A percentile compares a stretch with the other conserved stretches of the same genome.
Evolutionary conservation across 2,888 invertebrate genomes (phyloP).

Genomic region (Tricholauxania praeusta): DNA sequence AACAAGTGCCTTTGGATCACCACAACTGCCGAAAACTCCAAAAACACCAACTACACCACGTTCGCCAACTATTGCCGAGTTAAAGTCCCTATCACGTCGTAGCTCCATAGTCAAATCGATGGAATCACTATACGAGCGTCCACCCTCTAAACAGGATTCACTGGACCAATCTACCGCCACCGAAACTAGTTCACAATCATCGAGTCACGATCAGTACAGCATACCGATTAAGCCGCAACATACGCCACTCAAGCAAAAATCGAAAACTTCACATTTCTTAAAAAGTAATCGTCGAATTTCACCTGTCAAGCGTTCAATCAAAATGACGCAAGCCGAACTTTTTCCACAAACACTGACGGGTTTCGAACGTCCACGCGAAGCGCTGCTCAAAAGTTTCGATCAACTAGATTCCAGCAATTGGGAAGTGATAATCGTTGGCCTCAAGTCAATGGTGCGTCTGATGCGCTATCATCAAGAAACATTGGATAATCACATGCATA

Average conservation of each 20-base stretch:
- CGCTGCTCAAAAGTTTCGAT: constrained; percentile 73
- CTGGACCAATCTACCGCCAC: constrained; percentile 57
- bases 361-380: constrained; percentile 76
- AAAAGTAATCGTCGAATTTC: constrained; percentile 60
- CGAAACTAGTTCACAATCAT: constrained; percentile 58
- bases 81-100: constrained; percentile 51
- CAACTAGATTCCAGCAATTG: constrained; percentile 82
- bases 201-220: constrained; percentile 40
- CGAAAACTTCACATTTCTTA: constrained; percentile 63
- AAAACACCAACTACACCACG: constrained; percentile 41
- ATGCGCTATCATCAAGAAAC: constrained; percentile 76
- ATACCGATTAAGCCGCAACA: constrained; percentile 51
- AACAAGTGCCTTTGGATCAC: constrained; percentile 2
- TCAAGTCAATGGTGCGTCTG: constrained; percentile 77
- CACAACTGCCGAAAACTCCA: constrained; percentile 33
- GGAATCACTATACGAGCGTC: constrained; percentile 60
- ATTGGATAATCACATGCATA: constrained; percentile 76
- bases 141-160: constrained; percentile 48
- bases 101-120: constrained; percentile 55
- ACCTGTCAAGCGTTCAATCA: constrained; percentile 63
- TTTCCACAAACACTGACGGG: constrained; percentile 64
- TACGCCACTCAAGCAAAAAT: constrained; percentile 61
- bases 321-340: constrained; percentile 58
- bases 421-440: constrained; percentile 82
- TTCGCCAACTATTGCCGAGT: constrained; percentile 53